Conservation (phyloP, 2,888 invertebrate species). For the Pristionchus exspectatus region DNA sequence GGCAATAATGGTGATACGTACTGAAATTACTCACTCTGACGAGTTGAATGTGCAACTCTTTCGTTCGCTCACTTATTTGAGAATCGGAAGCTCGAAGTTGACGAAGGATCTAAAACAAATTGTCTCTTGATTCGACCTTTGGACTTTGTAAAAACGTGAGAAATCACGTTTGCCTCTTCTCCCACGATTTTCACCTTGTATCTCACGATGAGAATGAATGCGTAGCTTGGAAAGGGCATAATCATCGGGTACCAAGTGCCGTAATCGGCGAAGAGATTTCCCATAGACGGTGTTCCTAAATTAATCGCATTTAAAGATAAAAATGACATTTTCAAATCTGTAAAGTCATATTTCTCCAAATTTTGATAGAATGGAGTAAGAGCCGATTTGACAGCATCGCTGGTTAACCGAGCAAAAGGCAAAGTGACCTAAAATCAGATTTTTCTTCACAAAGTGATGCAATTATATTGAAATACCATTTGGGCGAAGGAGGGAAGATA, state of each 20-base stretch:
- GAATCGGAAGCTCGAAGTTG: neutral
- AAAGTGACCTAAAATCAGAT: no score
- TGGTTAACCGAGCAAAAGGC: neutral
- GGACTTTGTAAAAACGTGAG: no score
- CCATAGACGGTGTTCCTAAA: neutral
- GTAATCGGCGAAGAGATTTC: neutral
- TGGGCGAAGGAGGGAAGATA: neutral
- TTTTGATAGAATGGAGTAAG: no score
- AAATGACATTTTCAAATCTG: no score
- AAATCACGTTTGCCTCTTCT: no score
- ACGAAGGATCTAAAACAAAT: neutral
- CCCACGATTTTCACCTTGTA: neutral
- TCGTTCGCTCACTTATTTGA: neutral
- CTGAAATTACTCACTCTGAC: neutral
- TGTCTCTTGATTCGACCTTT: no score
- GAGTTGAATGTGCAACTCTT: neutral
- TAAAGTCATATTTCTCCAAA: no score
- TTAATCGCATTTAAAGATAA: no score
- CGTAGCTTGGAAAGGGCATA: conserved; percentile 10
- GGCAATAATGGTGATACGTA: no score
- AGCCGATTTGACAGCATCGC: no score
- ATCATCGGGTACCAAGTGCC: neutral
- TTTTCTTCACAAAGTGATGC: no score
- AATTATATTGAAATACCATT: neutral
- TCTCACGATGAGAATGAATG: conserved; percentile 12